Evolutionary conservation across 2,113 vertebrate genomes (phyloP).

Genomic region (Isichthys henryi): DNA sequence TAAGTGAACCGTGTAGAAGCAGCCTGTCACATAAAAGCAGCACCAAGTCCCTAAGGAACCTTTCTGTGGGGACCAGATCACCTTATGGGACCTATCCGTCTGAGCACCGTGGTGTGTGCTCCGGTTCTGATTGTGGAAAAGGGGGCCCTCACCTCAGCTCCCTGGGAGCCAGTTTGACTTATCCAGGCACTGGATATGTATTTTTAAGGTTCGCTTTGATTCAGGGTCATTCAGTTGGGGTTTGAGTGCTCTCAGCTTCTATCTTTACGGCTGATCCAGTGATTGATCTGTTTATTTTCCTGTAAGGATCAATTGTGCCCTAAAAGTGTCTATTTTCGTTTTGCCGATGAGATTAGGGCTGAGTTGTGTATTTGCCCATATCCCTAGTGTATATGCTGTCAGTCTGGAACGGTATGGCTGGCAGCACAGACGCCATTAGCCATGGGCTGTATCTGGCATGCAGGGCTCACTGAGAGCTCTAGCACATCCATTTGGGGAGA

Average conservation of each 20-base stretch:
- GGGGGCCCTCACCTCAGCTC: not conserved
- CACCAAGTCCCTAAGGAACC: not conserved
- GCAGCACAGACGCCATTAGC: not conserved
- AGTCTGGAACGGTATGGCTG: slow-evolving; percentile 1
- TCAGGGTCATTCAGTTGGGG: not conserved
- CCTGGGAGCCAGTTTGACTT: not conserved
- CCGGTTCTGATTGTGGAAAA: not conserved
- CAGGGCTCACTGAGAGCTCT: slow-evolving; percentile 1
- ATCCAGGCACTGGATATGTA: not conserved
- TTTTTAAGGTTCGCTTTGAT: not conserved
- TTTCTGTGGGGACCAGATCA: not conserved
- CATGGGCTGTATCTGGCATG: not conserved
- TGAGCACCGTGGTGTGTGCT: not conserved
- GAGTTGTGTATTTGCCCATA: slow-evolving; percentile 15
- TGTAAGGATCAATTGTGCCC: slow-evolving; percentile 43
- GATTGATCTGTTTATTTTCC: slow-evolving; percentile 33
- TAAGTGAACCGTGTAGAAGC: not conserved
- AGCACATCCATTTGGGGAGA: slow-evolving; percentile 1
- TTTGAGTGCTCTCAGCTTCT: not conserved
- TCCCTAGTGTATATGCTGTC: slow-evolving; percentile 28
- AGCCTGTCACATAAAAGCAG: not conserved
- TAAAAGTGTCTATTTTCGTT: slow-evolving; percentile 44
- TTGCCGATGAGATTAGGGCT: slow-evolving; percentile 41
- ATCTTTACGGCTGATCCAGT: slow-evolving; percentile 9
- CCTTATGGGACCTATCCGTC: not conserved